Evolutionary conservation across 2,888 invertebrate genomes (phyloP).

Genomic region (Cantharis lateralis): DNA sequence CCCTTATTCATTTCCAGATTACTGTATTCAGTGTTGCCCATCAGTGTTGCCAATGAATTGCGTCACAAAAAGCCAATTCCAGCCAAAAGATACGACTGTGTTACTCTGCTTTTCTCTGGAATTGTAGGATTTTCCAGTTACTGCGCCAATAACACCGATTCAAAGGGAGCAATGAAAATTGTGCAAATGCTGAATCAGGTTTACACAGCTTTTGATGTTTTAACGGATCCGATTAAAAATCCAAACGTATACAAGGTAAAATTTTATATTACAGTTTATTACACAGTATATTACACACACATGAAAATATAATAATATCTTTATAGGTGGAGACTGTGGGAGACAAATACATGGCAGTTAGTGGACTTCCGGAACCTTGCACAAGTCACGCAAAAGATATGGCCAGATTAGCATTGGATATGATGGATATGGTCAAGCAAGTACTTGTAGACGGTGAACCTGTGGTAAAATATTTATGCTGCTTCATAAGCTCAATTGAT

Average conservation of each 20-base stretch:
- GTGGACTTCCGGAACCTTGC: slow-evolving; percentile 91
- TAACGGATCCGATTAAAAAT: slow-evolving; percentile 90
- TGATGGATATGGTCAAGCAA: slow-evolving; percentile 92
- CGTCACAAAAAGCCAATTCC: slow-evolving; percentile 90
- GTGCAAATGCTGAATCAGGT: slow-evolving; percentile 91
- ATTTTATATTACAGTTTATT: not conserved
- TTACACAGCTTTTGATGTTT: slow-evolving; percentile 91
- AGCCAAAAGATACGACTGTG: slow-evolving; percentile 85
- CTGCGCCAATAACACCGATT: slow-evolving; percentile 88
- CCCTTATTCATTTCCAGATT: slow-evolving; percentile 62
- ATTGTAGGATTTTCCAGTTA: slow-evolving; percentile 91
- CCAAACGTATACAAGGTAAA: slow-evolving; percentile 94
- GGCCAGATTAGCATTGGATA: slow-evolving; percentile 85
- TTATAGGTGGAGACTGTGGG: slow-evolving; percentile 94
- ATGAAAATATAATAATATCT: not conserved
- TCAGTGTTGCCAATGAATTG: slow-evolving; percentile 92
- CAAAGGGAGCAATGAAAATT: slow-evolving; percentile 94
- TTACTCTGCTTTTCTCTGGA: slow-evolving; percentile 92
- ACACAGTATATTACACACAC: not conserved
- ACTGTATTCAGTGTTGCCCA: slow-evolving; percentile 91
- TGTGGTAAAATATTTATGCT: slow-evolving; percentile 68
- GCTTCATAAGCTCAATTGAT: not conserved
- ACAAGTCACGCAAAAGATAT: slow-evolving; percentile 90
- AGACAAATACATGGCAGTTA: slow-evolving; percentile 98
- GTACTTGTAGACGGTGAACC: slow-evolving; percentile 86